Percentiles rank a stretch among this genome's conserved stretches.
phyloP scores from a whole-genome alignment of 2,888 invertebrate genomes.

The Stenchaetothrips biformis region DNA sequence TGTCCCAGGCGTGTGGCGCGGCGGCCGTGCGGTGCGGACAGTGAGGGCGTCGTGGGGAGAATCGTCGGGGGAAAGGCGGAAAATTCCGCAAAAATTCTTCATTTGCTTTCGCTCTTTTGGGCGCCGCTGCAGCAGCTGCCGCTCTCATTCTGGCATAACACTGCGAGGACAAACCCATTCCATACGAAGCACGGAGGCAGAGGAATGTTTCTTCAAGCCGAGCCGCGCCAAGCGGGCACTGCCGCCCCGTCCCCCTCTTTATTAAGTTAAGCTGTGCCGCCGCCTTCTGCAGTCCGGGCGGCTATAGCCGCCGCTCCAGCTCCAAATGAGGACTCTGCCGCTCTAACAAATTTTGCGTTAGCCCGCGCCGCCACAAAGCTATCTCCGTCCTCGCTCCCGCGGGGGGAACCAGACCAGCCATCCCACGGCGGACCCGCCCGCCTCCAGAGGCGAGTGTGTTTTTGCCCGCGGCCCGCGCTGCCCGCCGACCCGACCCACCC shows the following conservation, averaged over 20 bases:
- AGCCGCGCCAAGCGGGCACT: no score
- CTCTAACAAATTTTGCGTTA: constrained; percentile 13
- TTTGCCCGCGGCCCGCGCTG: constrained; percentile 7
- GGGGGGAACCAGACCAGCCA: background rate
- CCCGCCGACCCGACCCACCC: background rate
- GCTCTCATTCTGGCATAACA: no score
- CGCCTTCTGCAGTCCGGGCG: background rate
- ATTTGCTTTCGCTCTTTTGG: no score
- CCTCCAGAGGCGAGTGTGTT: background rate
- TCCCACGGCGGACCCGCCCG: background rate
- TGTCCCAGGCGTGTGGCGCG: background rate
- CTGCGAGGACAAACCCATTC: no score
- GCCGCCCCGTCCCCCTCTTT: background rate
- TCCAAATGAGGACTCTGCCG: background rate
- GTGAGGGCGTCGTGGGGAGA: background rate
- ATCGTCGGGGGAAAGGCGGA: no score
- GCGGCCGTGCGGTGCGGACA: background rate
- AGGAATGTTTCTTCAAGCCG: no score
- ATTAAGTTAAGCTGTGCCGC: background rate
- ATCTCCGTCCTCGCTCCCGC: background rate
- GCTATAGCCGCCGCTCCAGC: background rate
- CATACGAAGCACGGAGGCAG: no score
- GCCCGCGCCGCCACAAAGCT: constrained; percentile 2
- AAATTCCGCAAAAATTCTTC: no score
- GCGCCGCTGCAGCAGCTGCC: no score